Percentiles rank a stretch among this genome's conserved stretches.
phyloP scores from a whole-genome alignment of 1,140 invertebrate species.

The Glossosoma conforme region DNA sequence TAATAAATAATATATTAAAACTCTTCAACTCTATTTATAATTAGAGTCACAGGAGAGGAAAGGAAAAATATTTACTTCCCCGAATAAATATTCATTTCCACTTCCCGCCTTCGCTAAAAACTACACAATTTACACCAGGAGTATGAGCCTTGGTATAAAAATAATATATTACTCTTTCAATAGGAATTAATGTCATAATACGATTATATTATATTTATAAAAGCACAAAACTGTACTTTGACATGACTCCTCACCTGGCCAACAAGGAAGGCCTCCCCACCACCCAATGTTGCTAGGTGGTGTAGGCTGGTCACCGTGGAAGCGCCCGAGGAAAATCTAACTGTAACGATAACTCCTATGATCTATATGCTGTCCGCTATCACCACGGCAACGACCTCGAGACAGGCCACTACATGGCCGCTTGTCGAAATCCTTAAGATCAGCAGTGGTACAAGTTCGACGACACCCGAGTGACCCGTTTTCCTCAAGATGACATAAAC shows the following conservation, averaged over 20 bases:
- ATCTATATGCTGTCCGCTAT: conserved; percentile 93
- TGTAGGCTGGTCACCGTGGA: conserved; percentile 57
- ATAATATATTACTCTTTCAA: too few relatives aligned
- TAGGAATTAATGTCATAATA: too few relatives aligned
- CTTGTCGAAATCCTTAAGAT: conserved; percentile 92
- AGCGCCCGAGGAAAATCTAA: conserved; percentile 49
- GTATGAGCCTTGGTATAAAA: too few relatives aligned
- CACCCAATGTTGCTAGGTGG: conserved; percentile 39
- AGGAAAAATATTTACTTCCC: too few relatives aligned
- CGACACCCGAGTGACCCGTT: conserved; percentile 79
- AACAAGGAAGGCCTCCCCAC: conserved; percentile 40
- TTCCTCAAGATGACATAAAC: conserved; percentile 60
- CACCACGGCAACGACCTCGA: conserved; percentile 85
- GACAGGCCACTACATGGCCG: conserved; percentile 95
- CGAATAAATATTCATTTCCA: too few relatives aligned
- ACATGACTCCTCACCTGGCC: conserved; percentile 76
- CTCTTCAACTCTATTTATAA: too few relatives aligned
- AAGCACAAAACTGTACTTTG: conserved; percentile 78
- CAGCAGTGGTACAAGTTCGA: conserved; percentile 94
- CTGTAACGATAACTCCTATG: conserved; percentile 76
- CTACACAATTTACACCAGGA: too few relatives aligned
- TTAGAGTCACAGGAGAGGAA: too few relatives aligned
- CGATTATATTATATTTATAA: too few relatives aligned
- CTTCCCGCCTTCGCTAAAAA: too few relatives aligned
- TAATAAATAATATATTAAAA: too few relatives aligned